Conservation (phyloP, 2,797 vertebrate genomes). For the Chaetodon trifasciatus region DNA sequence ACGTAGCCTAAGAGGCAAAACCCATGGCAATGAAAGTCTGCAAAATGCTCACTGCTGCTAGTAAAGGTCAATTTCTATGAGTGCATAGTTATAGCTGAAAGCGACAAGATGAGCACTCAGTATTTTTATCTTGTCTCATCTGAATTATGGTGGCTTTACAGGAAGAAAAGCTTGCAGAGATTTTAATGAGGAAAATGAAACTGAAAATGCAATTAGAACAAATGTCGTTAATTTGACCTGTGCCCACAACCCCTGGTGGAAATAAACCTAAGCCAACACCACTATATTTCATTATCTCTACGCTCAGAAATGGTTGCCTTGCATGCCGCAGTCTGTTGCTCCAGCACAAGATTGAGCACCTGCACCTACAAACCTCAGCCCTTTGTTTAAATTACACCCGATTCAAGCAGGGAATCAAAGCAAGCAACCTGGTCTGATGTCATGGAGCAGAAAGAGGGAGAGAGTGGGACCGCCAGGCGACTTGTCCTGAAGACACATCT, state of each 20-base stretch:
- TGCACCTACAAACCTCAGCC: neutral
- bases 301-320: neutral
- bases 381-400: neutral
- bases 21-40: neutral
- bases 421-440: neutral
- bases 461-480: neutral
- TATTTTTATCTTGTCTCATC: neutral
- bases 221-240: neutral
- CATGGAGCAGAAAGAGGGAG: neutral
- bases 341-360: neutral
- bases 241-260: neutral
- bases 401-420: slow-evolving; percentile 8
- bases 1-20: neutral
- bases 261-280: slow-evolving; percentile 9
- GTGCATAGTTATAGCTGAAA: neutral
- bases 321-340: neutral
- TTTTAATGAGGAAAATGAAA: neutral
- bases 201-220: neutral
- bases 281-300: slow-evolving; percentile 8
- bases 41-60: neutral
- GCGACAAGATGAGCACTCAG: neutral
- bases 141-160: neutral
- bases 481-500: slow-evolving; percentile 12
- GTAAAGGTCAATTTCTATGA: neutral
- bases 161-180: neutral